These are phyloP conservation scores for Drosophila incognita DNA, from an alignment of 2,888 invertebrate genomes.

Conservation along the genomic window DNA sequence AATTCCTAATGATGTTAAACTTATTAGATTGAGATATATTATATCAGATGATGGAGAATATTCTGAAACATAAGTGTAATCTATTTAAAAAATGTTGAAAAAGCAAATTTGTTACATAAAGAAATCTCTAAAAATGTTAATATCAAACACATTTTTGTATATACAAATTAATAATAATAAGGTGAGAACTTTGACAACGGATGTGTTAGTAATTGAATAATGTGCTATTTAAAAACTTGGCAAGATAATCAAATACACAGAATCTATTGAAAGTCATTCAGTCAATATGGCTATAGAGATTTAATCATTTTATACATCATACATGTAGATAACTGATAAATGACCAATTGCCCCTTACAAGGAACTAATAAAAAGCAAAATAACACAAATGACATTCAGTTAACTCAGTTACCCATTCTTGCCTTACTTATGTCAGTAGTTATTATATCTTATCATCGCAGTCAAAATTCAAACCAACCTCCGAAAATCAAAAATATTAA, in stretches of 20 bases:
- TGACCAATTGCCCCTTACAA: not conserved
- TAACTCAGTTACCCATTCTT: not conserved
- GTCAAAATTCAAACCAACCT: constrained; percentile 6
- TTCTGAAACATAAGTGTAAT: not conserved
- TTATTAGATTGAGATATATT: not conserved
- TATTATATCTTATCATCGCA: not conserved
- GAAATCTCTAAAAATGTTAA: not conserved
- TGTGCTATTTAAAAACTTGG: not conserved
- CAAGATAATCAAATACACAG: not conserved
- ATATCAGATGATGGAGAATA: not conserved
- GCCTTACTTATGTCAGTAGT: not conserved
- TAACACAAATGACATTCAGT: not conserved
- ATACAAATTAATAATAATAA: not conserved
- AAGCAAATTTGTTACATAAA: not conserved
- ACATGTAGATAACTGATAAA: not conserved
- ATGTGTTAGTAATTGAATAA: not conserved
- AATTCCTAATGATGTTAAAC: not conserved
- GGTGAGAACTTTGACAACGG: constrained; percentile 1
- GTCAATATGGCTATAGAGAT: not conserved
- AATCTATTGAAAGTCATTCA: not conserved
- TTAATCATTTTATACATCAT: not conserved
- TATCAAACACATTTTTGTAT: not conserved
- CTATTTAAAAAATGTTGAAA: not conserved
- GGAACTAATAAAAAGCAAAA: not conserved
- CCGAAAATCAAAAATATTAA: constrained; percentile 27